phyloP scores from a whole-genome alignment of 2,888 invertebrate species.

The Amaurobius ferox region DNA sequence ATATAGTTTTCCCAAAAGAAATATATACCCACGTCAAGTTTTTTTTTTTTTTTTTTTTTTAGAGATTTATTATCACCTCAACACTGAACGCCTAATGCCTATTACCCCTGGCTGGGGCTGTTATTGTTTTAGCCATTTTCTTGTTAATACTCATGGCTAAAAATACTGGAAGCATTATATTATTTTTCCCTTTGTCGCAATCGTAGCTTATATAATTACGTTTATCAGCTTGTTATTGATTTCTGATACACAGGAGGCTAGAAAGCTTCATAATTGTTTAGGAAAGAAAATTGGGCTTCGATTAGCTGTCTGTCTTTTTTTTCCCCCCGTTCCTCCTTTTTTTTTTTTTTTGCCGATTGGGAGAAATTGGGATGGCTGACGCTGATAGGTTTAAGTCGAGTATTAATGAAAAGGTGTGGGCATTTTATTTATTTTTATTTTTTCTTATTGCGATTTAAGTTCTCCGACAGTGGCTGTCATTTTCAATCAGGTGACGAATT shows the following conservation, averaged over 20 bases:
- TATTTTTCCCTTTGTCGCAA: constrained; percentile 19
- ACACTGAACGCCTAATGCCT: not conserved
- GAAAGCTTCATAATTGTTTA: constrained; percentile 51
- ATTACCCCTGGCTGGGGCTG: not conserved
- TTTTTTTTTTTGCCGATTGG: not conserved
- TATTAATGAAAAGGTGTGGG: constrained; percentile 1
- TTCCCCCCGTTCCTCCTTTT: not conserved
- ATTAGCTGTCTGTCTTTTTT: constrained; percentile 17
- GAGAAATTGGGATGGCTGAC: not conserved
- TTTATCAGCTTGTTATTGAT: constrained; percentile 49
- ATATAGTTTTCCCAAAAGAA: not conserved
- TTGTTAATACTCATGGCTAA: not conserved
- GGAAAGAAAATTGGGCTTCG: constrained; percentile 35
- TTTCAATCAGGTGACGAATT: not conserved
- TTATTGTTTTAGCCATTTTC: constrained; percentile 14
- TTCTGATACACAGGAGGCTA: constrained; percentile 40
- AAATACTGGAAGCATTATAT: constrained; percentile 21
- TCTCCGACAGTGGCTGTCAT: not conserved
- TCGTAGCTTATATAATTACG: constrained; percentile 53
- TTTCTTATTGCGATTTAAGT: too few relatives aligned
- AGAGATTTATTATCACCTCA: not conserved
- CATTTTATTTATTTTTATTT: not conserved
- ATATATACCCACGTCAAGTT: not conserved
- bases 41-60: too few relatives aligned
- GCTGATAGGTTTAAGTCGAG: not conserved